Conservation (phyloP, 2,797 vertebrate genomes). For the Smutsia temminckii region DNA sequence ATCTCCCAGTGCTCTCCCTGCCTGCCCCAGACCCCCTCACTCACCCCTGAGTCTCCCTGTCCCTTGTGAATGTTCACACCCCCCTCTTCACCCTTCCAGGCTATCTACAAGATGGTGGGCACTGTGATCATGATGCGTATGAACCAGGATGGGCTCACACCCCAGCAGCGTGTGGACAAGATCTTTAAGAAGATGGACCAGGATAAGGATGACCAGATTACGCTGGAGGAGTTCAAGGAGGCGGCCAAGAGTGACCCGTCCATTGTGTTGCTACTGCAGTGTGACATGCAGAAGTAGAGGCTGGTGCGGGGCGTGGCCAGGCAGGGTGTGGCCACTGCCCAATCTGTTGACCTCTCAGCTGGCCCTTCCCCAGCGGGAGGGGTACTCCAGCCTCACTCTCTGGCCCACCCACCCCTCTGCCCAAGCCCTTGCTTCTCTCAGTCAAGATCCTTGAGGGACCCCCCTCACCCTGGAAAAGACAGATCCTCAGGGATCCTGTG, state of each 20-base stretch:
- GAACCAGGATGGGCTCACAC: constrained; percentile 97
- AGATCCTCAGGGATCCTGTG: constrained; percentile 31
- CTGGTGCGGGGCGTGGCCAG: constrained; percentile 40
- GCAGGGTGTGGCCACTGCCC: neutral
- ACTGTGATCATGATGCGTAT: constrained; percentile 99
- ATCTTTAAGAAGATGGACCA: constrained; percentile 99
- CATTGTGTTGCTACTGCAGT: constrained; percentile 96
- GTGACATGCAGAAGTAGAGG: constrained; percentile 97
- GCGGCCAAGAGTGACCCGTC: constrained; percentile 97
- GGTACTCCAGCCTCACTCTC: constrained; percentile 53
- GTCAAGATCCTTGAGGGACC: constrained; percentile 41
- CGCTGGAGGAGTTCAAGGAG: constrained; percentile 98
- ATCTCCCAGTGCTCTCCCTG: neutral
- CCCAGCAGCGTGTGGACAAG: constrained; percentile 98
- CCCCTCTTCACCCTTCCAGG: constrained; percentile 83
- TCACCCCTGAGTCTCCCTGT: neutral
- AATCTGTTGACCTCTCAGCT: constrained; percentile 35
- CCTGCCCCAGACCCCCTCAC: neutral
- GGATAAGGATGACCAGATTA: constrained; percentile 97
- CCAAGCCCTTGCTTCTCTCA: constrained; percentile 45
- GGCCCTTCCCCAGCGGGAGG: neutral
- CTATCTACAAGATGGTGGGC: constrained; percentile 99
- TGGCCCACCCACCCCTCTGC: constrained; percentile 45
- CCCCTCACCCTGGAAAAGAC: constrained; percentile 43
- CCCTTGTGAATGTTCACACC: neutral